phyloP scores from a whole-genome alignment of 2,888 invertebrate species.

The Morpho helenor region DNA sequence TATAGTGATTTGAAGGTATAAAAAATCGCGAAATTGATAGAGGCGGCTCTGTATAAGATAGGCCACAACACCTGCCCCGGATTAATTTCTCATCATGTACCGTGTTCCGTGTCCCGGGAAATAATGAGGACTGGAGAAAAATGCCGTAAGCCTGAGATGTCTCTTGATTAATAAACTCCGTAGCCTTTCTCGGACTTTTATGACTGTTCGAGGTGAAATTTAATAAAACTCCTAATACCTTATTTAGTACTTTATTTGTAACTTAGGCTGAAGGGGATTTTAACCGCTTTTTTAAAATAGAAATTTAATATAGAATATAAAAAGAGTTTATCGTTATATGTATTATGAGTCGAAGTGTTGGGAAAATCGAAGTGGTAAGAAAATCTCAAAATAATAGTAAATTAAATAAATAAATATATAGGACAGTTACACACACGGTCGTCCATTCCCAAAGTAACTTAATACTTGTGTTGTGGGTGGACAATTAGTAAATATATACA shows the following conservation, averaged over 20 bases:
- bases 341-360: too few relatives aligned
- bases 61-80: conserved; percentile 68
- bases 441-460: too few relatives aligned
- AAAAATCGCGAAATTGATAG: conserved; percentile 39
- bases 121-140: conserved; percentile 71
- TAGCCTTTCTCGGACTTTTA: conserved; percentile 36
- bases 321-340: too few relatives aligned
- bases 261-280: neutral
- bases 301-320: too few relatives aligned
- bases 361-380: too few relatives aligned
- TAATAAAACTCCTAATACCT: conserved; percentile 11
- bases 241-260: conserved; percentile 8
- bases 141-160: conserved; percentile 59
- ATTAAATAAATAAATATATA: too few relatives aligned
- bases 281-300: neutral
- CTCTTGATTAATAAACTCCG: conserved; percentile 70
- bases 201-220: conserved; percentile 10
- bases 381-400: too few relatives aligned
- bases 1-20: conserved; percentile 33
- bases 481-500: too few relatives aligned
- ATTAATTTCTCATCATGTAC: conserved; percentile 76
- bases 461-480: too few relatives aligned
- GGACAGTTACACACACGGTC: too few relatives aligned
- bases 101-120: conserved; percentile 45
- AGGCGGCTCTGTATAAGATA: conserved; percentile 46